Evolutionary conservation across 2,888 invertebrate species (phyloP), one percentile per base, ranked within the genome.

Genomic region (Cyclophora albipunctata): DNA sequence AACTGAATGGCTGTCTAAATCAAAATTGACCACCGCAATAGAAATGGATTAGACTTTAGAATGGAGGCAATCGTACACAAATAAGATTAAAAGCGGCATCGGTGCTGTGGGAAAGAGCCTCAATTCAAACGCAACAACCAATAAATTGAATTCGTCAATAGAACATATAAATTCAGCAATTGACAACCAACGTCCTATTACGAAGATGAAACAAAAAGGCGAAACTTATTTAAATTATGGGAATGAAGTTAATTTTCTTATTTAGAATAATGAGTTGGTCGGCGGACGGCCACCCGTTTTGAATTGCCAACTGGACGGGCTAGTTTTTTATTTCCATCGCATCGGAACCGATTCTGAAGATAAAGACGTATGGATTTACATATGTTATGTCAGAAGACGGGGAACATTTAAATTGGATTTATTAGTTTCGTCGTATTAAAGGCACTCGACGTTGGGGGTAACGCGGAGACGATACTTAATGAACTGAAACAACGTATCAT

Each of bases 321-420:
- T 67, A 55, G 60, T 62, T 67, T 74, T 78, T 75, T 73, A 67
- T 72, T 81, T 75, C 77, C 74, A 73, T 74, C 75, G 71, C 67
- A 71, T 75, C 76, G 79, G 79, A 76, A 78, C 83, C 79, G 87
- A 87, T 86, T 80, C 78, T 73, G 66, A 81, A 85, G 87, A 87
- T 87, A 87, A 87, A 85, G 84, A 83, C 75, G 86, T 87, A 86
- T 85, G 78, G 68, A 87, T 88, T 86, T 81, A 87, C 88, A 88
- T 88, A 86, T 85, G 86, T 85, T 84, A 84, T 86, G 81, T 83
- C 84, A 84, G 73, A 81, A 77, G 80, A 85, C 78, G 73, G 76
- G 71, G 66, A 69, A 81, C 78, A 78, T 87, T 86, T 87, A 86
- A 88, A 87, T 87, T 85, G 86, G 81, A 88, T 86, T 87, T 88